These are phyloP conservation scores for Cyrtodaria siliqua DNA, from an alignment of 2,888 invertebrate genomes.

Conservation along the genomic window DNA sequence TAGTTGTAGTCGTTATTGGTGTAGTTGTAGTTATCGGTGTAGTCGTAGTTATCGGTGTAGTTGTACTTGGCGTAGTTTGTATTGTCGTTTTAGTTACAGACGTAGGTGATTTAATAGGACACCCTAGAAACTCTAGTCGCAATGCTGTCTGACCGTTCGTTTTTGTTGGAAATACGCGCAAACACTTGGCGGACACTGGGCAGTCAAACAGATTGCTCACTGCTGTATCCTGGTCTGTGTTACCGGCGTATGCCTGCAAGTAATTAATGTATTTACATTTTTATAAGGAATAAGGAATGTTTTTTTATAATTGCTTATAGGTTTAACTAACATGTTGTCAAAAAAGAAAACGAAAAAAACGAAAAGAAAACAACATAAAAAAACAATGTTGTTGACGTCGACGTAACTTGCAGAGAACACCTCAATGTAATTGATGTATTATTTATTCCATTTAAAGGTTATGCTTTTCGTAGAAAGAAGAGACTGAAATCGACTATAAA, in stretches of 20 bases:
- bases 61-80: not conserved
- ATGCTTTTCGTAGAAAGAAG: too few species aligned
- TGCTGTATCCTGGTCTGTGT: slow-evolving; percentile 61
- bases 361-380: too few species aligned
- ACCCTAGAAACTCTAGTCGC: slow-evolving; percentile 70
- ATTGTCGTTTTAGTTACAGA: not conserved
- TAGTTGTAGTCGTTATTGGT: not conserved
- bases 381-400: too few species aligned
- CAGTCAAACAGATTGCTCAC: slow-evolving; percentile 64
- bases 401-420: too few species aligned
- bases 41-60: not conserved
- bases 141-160: slow-evolving; percentile 68
- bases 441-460: too few species aligned
- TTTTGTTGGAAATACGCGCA: slow-evolving; percentile 62
- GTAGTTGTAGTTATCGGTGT: not conserved
- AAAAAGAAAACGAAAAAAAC: too few species aligned
- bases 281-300: too few species aligned
- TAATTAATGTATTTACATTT: too few species aligned
- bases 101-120: slow-evolving; percentile 59
- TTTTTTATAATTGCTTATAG: too few species aligned
- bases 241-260: slow-evolving; percentile 42
- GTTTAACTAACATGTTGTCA: too few species aligned
- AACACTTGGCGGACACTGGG: slow-evolving; percentile 68
- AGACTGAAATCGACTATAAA: too few species aligned
- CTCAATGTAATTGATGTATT: too few species aligned